Percentiles rank a stretch among this genome's conserved stretches.
Conservation (phyloP, 1,140 invertebrate species). For the Branchinecta lynchi region DNA sequence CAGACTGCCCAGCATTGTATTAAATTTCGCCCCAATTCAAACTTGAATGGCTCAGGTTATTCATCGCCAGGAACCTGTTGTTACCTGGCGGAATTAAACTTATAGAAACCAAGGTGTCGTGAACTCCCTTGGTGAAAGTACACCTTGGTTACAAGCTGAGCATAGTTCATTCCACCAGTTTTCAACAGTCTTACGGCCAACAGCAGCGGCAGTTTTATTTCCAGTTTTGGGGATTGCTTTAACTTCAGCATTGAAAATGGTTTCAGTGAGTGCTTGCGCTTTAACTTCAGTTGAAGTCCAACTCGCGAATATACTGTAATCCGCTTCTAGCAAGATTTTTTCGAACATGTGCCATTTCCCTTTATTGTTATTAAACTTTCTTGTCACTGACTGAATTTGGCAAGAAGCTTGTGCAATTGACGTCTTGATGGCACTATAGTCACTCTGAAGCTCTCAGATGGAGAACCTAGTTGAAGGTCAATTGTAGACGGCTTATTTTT, state of each 20-base stretch:
- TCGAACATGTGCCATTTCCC: not conserved
- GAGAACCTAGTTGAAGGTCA: not conserved
- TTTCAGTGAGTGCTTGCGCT: not conserved
- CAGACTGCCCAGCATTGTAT: no score
- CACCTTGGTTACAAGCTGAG: no score
- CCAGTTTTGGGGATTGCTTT: conserved; percentile 4
- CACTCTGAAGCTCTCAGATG: conserved; percentile 1
- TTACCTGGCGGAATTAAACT: no score
- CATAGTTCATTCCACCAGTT: conserved; percentile 5
- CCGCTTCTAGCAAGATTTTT: not conserved
- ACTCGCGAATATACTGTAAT: not conserved
- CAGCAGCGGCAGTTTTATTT: not conserved
- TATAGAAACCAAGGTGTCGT: no score
- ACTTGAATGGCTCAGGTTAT: no score
- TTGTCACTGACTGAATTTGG: not conserved
- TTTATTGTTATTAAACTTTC: no score
- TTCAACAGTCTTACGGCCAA: not conserved
- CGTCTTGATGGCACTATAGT: not conserved
- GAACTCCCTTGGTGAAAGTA: no score
- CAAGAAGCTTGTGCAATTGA: not conserved
- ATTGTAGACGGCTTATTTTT: not conserved
- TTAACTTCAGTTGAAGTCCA: not conserved
- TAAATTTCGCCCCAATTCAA: no score
- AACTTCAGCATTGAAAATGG: not conserved
- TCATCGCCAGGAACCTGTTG: no score